Evolutionary conservation across 2,113 vertebrate genomes (phyloP).

Genomic region (Ammodytes marinus): DNA sequence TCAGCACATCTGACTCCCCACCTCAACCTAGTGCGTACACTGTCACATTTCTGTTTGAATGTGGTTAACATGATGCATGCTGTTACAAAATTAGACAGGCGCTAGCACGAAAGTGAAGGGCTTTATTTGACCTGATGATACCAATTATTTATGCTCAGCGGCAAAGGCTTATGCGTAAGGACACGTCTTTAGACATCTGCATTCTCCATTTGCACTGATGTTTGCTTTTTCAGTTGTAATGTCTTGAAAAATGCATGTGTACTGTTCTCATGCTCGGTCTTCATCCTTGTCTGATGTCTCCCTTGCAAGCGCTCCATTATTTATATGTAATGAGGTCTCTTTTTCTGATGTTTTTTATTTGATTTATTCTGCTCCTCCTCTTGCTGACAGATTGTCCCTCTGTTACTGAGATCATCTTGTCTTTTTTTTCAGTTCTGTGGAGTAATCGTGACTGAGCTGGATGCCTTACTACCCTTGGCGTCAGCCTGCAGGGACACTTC

Average conservation of each 20-base stretch:
- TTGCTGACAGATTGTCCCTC: slow-evolving; percentile 44
- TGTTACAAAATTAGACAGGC: slow-evolving; percentile 44
- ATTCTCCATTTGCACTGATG: slow-evolving; percentile 55
- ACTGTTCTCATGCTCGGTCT: slow-evolving; percentile 38
- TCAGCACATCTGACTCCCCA: slow-evolving; percentile 28
- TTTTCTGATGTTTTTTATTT: slow-evolving; percentile 37
- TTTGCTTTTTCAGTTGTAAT: slow-evolving; percentile 60
- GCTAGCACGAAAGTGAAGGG: slow-evolving; percentile 49
- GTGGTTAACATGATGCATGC: slow-evolving; percentile 37
- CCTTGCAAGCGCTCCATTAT: slow-evolving; percentile 55
- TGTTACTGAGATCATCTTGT: slow-evolving; percentile 54
- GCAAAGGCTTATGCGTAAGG: slow-evolving; percentile 29
- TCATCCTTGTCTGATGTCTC: slow-evolving; percentile 48
- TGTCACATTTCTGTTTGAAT: slow-evolving; percentile 46
- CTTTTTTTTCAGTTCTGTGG: slow-evolving; percentile 90
- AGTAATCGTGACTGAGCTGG: slow-evolving; percentile 90
- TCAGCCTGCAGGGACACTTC: slow-evolving; percentile 88
- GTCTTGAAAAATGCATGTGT: slow-evolving; percentile 48
- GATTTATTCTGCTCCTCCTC: slow-evolving; percentile 17
- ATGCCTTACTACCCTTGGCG: slow-evolving; percentile 92
- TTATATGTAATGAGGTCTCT: slow-evolving; percentile 62
- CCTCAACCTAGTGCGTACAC: slow-evolving; percentile 9
- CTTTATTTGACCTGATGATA: slow-evolving; percentile 66
- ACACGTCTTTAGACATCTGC: slow-evolving; percentile 59
- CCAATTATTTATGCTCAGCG: slow-evolving; percentile 63